Percentiles rank a stretch among this genome's conserved stretches.
Evolutionary conservation across 2,113 vertebrate genomes (phyloP).

Genomic region (Ondatra zibethicus): DNA sequence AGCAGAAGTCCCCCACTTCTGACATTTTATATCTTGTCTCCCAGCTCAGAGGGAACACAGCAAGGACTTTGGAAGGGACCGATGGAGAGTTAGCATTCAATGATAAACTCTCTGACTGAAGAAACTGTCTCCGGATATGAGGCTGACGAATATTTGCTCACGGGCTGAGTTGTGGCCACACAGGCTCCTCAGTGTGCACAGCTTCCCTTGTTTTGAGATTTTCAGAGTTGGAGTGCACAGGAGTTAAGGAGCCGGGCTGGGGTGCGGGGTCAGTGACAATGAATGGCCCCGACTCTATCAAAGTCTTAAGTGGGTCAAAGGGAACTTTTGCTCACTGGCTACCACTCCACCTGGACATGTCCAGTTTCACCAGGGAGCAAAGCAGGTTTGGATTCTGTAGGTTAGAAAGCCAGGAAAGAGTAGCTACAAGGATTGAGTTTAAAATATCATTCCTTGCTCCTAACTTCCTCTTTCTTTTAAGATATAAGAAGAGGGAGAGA

Average conservation of each 20-base stretch:
- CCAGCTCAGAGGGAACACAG: neutral
- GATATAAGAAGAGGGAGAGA: neutral
- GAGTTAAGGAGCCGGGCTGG: neutral
- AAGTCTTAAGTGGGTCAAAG: neutral
- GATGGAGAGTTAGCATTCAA: neutral
- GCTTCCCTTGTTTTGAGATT: neutral
- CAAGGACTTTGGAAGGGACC: neutral
- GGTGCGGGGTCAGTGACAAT: neutral
- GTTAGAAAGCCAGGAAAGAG: neutral
- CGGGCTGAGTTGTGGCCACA: neutral
- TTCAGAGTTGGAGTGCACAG: neutral
- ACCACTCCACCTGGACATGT: neutral
- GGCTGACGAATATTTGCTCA: neutral
- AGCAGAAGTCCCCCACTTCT: neutral
- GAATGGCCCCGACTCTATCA: neutral
- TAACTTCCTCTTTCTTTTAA: conserved; percentile 2
- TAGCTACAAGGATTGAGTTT: neutral
- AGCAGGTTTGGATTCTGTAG: neutral
- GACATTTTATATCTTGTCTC: neutral
- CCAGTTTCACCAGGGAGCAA: neutral
- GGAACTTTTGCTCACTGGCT: neutral
- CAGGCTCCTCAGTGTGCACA: neutral
- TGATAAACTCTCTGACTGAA: neutral
- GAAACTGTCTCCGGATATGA: neutral
- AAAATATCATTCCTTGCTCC: neutral